These are phyloP conservation scores for Phengaris arion DNA, from an alignment of 2,888 invertebrate genomes.

Conservation along the genomic window DNA sequence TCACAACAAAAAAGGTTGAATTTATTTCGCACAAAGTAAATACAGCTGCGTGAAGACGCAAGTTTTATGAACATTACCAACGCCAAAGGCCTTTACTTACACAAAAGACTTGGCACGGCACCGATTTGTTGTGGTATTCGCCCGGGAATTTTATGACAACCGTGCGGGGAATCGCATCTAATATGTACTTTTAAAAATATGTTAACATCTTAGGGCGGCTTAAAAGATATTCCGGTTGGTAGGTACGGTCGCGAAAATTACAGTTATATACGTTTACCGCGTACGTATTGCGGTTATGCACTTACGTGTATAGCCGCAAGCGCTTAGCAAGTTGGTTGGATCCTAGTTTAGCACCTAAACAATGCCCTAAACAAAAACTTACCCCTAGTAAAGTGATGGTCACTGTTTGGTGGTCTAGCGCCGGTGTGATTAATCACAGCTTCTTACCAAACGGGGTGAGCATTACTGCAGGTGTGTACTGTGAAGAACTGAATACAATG, in stretches of 20 bases:
- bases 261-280: too few relatives aligned
- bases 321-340: too few relatives aligned
- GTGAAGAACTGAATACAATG: too few relatives aligned
- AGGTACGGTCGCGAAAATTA: not conserved
- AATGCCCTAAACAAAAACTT: too few relatives aligned
- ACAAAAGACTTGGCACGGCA: conserved; percentile 32
- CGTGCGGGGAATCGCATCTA: conserved; percentile 29
- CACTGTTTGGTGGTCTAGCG: too few relatives aligned
- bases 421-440: too few relatives aligned
- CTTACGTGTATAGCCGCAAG: too few relatives aligned
- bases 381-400: too few relatives aligned
- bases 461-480: too few relatives aligned
- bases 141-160: conserved; percentile 29
- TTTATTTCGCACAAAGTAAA: conserved; percentile 25
- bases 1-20: conserved; percentile 15
- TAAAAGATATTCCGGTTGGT: not conserved
- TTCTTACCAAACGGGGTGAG: too few relatives aligned
- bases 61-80: conserved; percentile 27
- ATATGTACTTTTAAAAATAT: conserved; percentile 21
- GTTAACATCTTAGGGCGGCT: conserved; percentile 9
- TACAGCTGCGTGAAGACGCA: conserved; percentile 28
- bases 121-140: conserved; percentile 30
- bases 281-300: too few relatives aligned
- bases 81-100: conserved; percentile 28
- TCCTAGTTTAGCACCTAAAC: too few relatives aligned